Evolutionary conservation across 1,140 invertebrate species (phyloP), one percentile per base, ranked within the genome.

Genomic region (Zaprionus capensis): DNA sequence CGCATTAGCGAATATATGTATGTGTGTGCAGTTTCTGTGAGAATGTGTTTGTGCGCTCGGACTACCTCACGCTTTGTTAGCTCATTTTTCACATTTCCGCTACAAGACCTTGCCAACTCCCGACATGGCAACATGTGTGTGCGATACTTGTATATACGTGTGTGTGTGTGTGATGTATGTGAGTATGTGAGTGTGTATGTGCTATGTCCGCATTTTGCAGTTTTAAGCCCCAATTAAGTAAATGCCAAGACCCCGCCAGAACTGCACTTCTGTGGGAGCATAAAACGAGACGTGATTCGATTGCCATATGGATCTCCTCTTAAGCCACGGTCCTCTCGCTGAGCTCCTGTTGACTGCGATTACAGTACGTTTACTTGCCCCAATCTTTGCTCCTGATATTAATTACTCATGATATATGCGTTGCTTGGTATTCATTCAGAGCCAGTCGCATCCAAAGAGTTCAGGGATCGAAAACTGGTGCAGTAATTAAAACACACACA

Each of bases 191-290:
- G 15, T 41, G 24, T 15, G 15, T 14, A 22, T 46, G 6, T 46
- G 55, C 24, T 6, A 63, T 49, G 55, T 62, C 59, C 73, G 79
- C 75, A 82, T 76, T 82, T 76, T 84, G 59, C 84, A 59, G 74
- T 76, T 83, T 87, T 81, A 81, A 87, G 80, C 81, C 66, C 74
- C 84, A 87, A 88, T 90, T 90, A 90, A 90, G 85, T 84, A 81
- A 88, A 90, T 74, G 78, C 78, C 81, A 73, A 53, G 69, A 51
- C 24, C 26, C 14, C 7, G 53, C 51, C 24, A 68, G 80, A 26
- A 41, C 22, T 46, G 38, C 56, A 58, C 36, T 62, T 41, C 12
- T 7, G 64, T 22, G 24, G 2, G 11, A 26, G 9, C 66, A 56
- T 46, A 55, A 36, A 74, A 53, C 38, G n/a, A 51, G 53, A 64